These are phyloP conservation scores for Megalopta genalis DNA, from an alignment of 1,140 invertebrate genomes.

Conservation along the genomic window DNA sequence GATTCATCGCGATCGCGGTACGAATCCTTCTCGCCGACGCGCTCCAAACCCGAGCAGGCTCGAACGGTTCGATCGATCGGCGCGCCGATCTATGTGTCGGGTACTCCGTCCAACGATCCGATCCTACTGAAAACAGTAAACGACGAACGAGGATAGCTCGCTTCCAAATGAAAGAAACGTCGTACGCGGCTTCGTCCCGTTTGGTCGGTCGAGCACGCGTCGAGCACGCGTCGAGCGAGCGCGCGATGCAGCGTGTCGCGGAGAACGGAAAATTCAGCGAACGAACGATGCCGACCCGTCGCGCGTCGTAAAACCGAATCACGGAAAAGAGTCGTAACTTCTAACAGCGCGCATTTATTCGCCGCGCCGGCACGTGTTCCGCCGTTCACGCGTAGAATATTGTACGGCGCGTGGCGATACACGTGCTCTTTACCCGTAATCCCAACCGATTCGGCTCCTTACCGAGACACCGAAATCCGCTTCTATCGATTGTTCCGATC, in stretches of 20 bases:
- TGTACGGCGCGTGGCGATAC: slow-evolving; percentile 39
- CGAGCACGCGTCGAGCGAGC: too few relatives aligned
- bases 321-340: neutral
- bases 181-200: too few relatives aligned
- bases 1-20: slow-evolving; percentile 41
- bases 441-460: too few relatives aligned
- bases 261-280: neutral
- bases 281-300: neutral
- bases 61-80: too few relatives aligned
- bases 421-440: slow-evolving; percentile 16
- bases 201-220: too few relatives aligned
- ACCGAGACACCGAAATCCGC: too few relatives aligned
- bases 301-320: neutral
- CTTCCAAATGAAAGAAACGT: neutral
- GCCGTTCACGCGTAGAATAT: neutral
- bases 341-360: neutral
- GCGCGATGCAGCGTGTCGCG: too few relatives aligned
- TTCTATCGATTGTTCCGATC: too few relatives aligned
- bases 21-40: too few relatives aligned
- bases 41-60: too few relatives aligned
- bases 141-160: neutral
- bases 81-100: too few relatives aligned
- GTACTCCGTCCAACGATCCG: too few relatives aligned
- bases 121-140: neutral
- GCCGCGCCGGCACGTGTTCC: neutral